Base-by-base conservation (phyloP, 2,113 vertebrate species). In the Ifrita kowaldi region DNA sequence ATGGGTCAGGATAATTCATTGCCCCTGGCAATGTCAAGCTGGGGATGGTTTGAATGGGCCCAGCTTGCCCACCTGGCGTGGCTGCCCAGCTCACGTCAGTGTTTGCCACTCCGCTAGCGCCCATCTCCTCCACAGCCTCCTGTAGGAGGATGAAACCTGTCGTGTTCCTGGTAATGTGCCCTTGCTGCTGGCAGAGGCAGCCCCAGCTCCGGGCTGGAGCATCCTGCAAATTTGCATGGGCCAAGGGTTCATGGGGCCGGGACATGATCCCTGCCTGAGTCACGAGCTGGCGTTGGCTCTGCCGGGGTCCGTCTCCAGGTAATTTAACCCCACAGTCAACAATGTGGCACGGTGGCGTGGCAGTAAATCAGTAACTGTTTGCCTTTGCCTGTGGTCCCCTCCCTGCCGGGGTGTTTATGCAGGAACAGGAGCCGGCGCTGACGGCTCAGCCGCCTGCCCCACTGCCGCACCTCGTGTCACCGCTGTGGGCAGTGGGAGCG, bases 331-430 rank as follows among this genome's bases (percentile, higher is more conserved):
- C 89, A 77, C 89, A 78, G 96, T 84, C 96, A 97, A 91, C 93
- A 96, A 65, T 6, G 69, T 19, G n/a, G 88, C 75, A 32, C 3
- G 0, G 35, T 8, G 0, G 73, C 6, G 77, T 41, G 24, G 65
- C 92, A 84, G 93, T 96, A 91, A 95, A 95, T 95, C 89, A 95
- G 93, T 62, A 96, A 94, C 92, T 94, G 87, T 91, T 96, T 95
- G 89, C 47, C 74, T 89, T 92, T 78, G 87, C 93, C 88, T n/a
- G 60, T 8, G 17, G 84, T 89, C 49, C 73, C 87, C 95, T 95
- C 92, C 92, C 92, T 20, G 53, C 50, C 3, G 0, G 6, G 64
- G 26, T 92, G 95, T 95, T 94, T 91, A 63, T 95, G 96, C 81
- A 94, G 93, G 75, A 94, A 87, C 91, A 83, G 91, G 84, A 94